Evolutionary conservation across 2,113 vertebrate genomes (phyloP).

Genomic region (Dipodomys spectabilis): DNA sequence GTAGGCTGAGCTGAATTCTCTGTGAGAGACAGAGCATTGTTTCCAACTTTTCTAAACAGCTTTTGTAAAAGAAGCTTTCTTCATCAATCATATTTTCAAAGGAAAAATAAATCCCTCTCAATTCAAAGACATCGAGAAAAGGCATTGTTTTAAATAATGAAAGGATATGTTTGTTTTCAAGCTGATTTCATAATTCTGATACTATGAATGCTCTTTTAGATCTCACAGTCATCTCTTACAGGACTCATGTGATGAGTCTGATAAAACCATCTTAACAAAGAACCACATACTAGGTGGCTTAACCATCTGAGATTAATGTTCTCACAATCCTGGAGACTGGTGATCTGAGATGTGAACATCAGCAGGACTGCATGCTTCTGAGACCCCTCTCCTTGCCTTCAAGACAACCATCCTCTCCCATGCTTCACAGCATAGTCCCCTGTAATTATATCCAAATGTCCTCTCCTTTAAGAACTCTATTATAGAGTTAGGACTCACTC

Average conservation of each 20-base stretch:
- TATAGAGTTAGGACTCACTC: background rate
- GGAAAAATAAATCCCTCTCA: background rate
- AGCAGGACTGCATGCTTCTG: background rate
- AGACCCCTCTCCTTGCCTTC: background rate
- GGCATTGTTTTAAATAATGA: background rate
- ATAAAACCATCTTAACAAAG: background rate
- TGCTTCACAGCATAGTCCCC: background rate
- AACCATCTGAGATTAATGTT: background rate
- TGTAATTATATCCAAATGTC: background rate
- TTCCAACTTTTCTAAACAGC: background rate
- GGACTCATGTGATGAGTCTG: background rate
- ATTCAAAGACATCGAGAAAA: background rate
- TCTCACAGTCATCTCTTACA: background rate
- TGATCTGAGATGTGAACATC: background rate
- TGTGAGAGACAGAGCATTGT: background rate
- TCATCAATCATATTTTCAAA: background rate
- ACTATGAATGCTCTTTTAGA: background rate
- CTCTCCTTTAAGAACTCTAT: background rate
- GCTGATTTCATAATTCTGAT: background rate
- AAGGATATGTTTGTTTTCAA: background rate
- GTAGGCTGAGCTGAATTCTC: background rate
- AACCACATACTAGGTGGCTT: background rate
- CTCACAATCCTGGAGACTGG: background rate
- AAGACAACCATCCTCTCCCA: background rate
- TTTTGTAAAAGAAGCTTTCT: constrained; percentile 19